A percentile compares a stretch with the other conserved stretches of the same genome.
Evolutionary conservation across 1,140 invertebrate genomes (phyloP).

Genomic region (Drosophila nebulosa): DNA sequence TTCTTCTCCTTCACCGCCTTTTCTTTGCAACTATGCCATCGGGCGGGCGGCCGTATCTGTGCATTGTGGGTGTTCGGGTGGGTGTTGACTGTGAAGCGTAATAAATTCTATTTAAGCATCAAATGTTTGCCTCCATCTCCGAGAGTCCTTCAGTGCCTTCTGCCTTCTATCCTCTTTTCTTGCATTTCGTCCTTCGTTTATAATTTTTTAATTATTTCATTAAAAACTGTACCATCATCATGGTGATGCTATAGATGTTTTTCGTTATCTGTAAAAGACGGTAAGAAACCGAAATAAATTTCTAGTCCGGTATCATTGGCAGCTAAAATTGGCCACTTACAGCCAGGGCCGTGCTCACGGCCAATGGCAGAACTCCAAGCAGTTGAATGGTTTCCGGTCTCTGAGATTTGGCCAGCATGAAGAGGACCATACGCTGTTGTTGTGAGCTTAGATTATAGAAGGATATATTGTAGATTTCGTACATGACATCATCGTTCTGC

Average conservation of each 20-base stretch:
- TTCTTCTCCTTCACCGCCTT: background rate
- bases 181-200: background rate
- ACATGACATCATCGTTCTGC: conserved; percentile 29
- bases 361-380: conserved; percentile 38
- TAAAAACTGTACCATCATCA: conserved; percentile 63
- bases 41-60: background rate
- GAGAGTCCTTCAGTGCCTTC: background rate
- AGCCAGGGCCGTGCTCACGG: conserved; percentile 42
- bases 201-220: conserved; percentile 53
- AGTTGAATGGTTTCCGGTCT: conserved; percentile 18
- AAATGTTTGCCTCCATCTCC: conserved; percentile 25
- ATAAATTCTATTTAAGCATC: conserved; percentile 62
- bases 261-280: conserved; percentile 39
- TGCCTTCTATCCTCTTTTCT: background rate
- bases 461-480: conserved; percentile 48
- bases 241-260: conserved; percentile 60
- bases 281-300: background rate
- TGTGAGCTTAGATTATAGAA: conserved; percentile 35
- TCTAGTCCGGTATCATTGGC: background rate
- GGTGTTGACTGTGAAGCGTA: conserved; percentile 44
- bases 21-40: no score
- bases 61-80: conserved; percentile 13
- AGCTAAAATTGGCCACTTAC: conserved; percentile 17
- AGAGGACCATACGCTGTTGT: conserved; percentile 30
- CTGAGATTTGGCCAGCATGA: conserved; percentile 46